Percentiles rank a stretch among this genome's conserved stretches.
phyloP scores from a whole-genome alignment of 1,140 invertebrate genomes.

The Physella acuta region DNA sequence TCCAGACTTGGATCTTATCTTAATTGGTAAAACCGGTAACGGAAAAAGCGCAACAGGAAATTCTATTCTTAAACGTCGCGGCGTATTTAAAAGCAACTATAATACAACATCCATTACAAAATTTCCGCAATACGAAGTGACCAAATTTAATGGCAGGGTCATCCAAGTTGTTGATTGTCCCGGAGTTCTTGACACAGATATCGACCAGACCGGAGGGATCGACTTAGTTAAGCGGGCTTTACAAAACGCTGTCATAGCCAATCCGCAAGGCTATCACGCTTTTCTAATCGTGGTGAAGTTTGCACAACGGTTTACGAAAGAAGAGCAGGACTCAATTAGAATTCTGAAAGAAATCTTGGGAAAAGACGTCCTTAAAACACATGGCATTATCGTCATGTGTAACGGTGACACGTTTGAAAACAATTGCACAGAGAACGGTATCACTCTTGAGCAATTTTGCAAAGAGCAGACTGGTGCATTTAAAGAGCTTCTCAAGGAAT shows the following conservation, averaged over 20 bases:
- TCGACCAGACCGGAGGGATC: neutral
- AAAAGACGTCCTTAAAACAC: neutral
- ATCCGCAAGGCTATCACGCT: neutral
- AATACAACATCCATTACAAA: neutral
- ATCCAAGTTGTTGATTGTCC: neutral
- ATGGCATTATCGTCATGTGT: constrained; percentile 2
- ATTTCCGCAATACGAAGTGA: neutral
- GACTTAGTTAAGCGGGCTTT: neutral
- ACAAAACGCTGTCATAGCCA: neutral
- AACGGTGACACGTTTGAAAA: constrained; percentile 4
- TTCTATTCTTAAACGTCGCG: neutral
- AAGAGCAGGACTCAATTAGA: neutral
- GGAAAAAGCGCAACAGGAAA: neutral
- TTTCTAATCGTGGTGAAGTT: constrained; percentile 8
- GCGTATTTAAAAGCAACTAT: neutral
- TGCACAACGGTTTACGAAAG: neutral
- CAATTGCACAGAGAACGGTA: no score
- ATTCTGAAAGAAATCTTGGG: neutral
- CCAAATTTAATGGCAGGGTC: neutral
- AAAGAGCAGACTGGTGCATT: no score
- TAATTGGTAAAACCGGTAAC: neutral
- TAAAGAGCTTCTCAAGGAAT: no score
- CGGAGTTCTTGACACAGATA: neutral
- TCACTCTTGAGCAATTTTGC: no score
- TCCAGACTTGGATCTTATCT: neutral